A percentile compares a stretch with the other conserved stretches of the same genome.
Conservation (phyloP, 2,888 invertebrate species). For the Ophonus ardosiacus region DNA sequence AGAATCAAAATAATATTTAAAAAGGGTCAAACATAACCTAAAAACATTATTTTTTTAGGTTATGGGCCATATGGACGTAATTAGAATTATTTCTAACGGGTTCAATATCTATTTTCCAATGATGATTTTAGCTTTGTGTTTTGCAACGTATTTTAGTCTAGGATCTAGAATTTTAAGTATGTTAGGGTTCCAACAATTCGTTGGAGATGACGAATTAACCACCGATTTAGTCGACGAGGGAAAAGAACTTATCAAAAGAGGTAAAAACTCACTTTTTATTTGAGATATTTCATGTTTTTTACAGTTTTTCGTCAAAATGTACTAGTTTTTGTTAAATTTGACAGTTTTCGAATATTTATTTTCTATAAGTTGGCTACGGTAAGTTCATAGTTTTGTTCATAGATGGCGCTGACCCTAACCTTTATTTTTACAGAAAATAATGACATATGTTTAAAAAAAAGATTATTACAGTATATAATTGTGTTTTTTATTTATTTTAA, state of each 20-base stretch:
- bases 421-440: too few species aligned
- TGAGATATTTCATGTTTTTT: neutral
- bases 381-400: too few species aligned
- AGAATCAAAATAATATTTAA: neutral
- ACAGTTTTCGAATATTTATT: too few species aligned
- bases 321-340: too few species aligned
- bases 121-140: slow-evolving; percentile 93
- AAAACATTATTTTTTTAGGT: slow-evolving; percentile 77
- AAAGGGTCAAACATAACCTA: neutral
- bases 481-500: too few species aligned
- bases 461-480: too few species aligned
- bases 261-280: slow-evolving; percentile 74
- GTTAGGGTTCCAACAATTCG: slow-evolving; percentile 97
- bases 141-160: slow-evolving; percentile 95
- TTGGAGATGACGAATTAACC: slow-evolving; percentile 95
- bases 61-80: slow-evolving; percentile 99
- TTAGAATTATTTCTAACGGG: slow-evolving; percentile 96
- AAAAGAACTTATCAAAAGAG: slow-evolving; percentile 92
- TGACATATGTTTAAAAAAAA: too few species aligned
- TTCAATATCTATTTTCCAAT: slow-evolving; percentile 99
- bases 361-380: too few species aligned
- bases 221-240: slow-evolving; percentile 96
- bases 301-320: too few species aligned
- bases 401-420: too few species aligned
- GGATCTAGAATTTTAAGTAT: slow-evolving; percentile 93